These are phyloP conservation scores for Camponotus fellah DNA, from an alignment of 2,888 invertebrate species.

Conservation along the genomic window DNA sequence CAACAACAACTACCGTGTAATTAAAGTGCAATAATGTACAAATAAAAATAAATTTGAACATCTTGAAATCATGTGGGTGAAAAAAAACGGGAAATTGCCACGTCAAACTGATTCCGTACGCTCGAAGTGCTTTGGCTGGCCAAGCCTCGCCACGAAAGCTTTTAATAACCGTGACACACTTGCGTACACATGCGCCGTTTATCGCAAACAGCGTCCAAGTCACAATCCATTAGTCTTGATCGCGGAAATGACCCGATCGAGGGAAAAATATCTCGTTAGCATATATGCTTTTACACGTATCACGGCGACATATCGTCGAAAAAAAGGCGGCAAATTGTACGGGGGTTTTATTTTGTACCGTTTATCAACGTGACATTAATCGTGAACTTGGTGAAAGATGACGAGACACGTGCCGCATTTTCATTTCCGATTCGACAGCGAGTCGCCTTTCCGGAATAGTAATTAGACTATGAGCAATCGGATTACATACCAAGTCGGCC, in stretches of 20 bases:
- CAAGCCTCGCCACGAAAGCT: slow-evolving; percentile 41
- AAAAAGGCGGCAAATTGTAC: neutral
- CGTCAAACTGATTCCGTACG: slow-evolving; percentile 1
- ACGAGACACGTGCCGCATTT: neutral
- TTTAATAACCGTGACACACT: slow-evolving; percentile 55
- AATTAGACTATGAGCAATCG: slow-evolving; percentile 73
- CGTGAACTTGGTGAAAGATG: slow-evolving; percentile 27
- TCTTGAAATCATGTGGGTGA: neutral
- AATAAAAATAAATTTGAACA: neutral
- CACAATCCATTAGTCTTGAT: slow-evolving; percentile 46
- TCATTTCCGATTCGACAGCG: slow-evolving; percentile 36
- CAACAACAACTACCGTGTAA: neutral
- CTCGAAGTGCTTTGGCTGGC: neutral
- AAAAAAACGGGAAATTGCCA: slow-evolving; percentile 16
- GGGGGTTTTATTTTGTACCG: neutral
- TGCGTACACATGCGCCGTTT: slow-evolving; percentile 20
- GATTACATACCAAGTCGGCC: slow-evolving; percentile 70
- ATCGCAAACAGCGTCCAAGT: slow-evolving; percentile 47
- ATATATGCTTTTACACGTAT: neutral
- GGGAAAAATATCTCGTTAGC: slow-evolving; percentile 34
- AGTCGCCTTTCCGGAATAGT: slow-evolving; percentile 56
- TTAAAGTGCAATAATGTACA: neutral
- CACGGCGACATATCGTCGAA: neutral
- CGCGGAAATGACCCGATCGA: slow-evolving; percentile 39
- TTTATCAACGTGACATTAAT: slow-evolving; percentile 54